Conservation (phyloP, 37 sponge, comb jelly and placozoan genomes). For the Sycon ciliatum region DNA sequence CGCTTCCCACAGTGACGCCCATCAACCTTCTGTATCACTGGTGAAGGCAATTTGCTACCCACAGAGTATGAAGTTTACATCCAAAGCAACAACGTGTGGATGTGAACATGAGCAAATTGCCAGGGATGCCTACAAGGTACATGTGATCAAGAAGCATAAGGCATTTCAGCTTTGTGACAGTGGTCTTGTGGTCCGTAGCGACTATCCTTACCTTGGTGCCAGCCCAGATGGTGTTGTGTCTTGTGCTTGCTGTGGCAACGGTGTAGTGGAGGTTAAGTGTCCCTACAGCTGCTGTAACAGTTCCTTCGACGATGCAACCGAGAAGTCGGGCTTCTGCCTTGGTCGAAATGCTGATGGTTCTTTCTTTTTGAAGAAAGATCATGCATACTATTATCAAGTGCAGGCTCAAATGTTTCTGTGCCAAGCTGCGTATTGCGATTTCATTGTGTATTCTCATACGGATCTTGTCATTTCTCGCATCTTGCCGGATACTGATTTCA, state of each 20-base stretch:
- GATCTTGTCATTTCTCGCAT: slow-evolving; percentile 21
- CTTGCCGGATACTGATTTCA: slow-evolving; percentile 24
- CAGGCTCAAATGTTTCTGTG: slow-evolving; percentile 41
- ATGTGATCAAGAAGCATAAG: not conserved
- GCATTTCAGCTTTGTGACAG: slow-evolving; percentile 12
- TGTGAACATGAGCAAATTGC: slow-evolving; percentile 39
- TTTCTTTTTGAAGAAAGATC: slow-evolving; percentile 12
- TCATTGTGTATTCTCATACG: slow-evolving; percentile 35
- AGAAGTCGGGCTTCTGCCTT: too few relatives aligned
- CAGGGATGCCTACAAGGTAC: not conserved
- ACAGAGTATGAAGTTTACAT: slow-evolving; percentile 16
- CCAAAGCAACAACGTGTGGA: slow-evolving; percentile 31
- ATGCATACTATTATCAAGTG: slow-evolving; percentile 53
- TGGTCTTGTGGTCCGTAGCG: slow-evolving; percentile 22
- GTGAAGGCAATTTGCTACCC: slow-evolving; percentile 37
- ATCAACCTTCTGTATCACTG: slow-evolving; percentile 35
- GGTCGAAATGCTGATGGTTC: too few relatives aligned
- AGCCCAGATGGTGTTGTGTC: slow-evolving; percentile 34
- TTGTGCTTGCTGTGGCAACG: slow-evolving; percentile 34
- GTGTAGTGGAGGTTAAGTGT: slow-evolving; percentile 45
- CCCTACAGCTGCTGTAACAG: slow-evolving; percentile 31
- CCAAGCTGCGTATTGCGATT: slow-evolving; percentile 33
- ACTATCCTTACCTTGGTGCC: slow-evolving; percentile 27
- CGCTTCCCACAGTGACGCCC: slow-evolving; percentile 17
- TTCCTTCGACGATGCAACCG: too few relatives aligned